These are phyloP conservation scores for Microtus richardsoni DNA, from an alignment of 2,113 vertebrate species.

Conservation along the genomic window DNA sequence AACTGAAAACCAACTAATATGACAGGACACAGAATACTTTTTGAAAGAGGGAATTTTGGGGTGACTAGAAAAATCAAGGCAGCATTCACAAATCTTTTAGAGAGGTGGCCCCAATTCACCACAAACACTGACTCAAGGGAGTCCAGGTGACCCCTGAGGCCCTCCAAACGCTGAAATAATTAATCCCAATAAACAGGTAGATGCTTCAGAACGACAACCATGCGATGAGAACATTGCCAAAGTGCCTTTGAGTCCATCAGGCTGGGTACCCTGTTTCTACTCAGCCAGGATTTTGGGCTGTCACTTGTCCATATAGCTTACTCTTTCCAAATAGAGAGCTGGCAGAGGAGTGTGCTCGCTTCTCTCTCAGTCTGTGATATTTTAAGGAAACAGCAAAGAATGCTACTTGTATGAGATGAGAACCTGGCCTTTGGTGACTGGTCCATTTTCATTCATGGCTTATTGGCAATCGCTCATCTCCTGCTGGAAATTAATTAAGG, in stretches of 20 bases:
- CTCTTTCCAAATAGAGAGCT: not conserved
- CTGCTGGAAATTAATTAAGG: constrained; percentile 80
- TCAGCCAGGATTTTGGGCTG: not conserved
- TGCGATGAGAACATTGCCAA: not conserved
- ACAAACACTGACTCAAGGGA: not conserved
- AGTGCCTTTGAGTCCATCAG: not conserved
- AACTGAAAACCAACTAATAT: not conserved
- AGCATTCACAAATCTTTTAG: not conserved
- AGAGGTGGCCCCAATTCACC: not conserved
- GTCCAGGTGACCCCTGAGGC: not conserved
- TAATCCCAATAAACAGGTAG: not conserved
- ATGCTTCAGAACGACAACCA: not conserved
- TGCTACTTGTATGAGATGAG: constrained; percentile 46
- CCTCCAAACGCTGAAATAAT: not conserved
- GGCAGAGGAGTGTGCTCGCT: not conserved
- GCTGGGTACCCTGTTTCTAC: not conserved
- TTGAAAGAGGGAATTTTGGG: not conserved
- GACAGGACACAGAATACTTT: not conserved
- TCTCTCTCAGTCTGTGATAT: constrained; percentile 47
- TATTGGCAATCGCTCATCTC: constrained; percentile 70
- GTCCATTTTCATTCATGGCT: constrained; percentile 71
- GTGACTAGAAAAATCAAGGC: not conserved
- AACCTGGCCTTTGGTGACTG: constrained; percentile 49
- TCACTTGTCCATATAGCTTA: not conserved
- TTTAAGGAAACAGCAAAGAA: constrained; percentile 74